phyloP scores from a whole-genome alignment of 2,797 vertebrate genomes.

The Perodicticus potto region DNA sequence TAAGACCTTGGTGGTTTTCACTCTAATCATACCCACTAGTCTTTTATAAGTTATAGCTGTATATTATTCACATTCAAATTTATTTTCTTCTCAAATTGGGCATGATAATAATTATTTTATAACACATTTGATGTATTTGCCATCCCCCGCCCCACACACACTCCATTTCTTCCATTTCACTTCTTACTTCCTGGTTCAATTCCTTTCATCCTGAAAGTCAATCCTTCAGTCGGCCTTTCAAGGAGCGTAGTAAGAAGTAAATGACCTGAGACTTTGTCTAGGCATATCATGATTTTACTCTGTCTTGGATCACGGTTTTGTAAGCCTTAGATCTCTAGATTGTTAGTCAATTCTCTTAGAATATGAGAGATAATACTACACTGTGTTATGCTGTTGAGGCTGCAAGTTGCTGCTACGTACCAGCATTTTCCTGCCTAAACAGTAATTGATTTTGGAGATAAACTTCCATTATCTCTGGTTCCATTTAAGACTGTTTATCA shows the following conservation, averaged over 20 bases:
- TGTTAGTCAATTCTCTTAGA: neutral
- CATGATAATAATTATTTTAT: neutral
- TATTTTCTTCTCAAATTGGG: neutral
- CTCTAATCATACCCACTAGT: neutral
- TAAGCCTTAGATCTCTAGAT: neutral
- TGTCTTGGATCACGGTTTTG: neutral
- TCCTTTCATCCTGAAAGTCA: neutral
- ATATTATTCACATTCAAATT: neutral
- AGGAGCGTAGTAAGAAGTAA: neutral
- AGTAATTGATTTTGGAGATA: neutral
- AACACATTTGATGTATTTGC: neutral
- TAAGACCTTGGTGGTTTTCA: neutral
- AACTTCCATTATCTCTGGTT: neutral
- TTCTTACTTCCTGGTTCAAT: neutral
- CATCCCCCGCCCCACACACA: too few species aligned
- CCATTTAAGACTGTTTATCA: neutral
- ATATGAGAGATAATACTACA: neutral
- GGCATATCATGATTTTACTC: neutral
- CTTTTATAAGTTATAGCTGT: neutral
- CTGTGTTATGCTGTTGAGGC: neutral
- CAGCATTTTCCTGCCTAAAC: neutral
- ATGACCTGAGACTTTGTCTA: neutral
- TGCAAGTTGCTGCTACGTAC: neutral
- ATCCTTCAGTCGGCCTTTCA: neutral
- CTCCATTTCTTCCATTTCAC: neutral